Conservation (phyloP, 2,888 invertebrate species). For the Plebejus melissa region DNA sequence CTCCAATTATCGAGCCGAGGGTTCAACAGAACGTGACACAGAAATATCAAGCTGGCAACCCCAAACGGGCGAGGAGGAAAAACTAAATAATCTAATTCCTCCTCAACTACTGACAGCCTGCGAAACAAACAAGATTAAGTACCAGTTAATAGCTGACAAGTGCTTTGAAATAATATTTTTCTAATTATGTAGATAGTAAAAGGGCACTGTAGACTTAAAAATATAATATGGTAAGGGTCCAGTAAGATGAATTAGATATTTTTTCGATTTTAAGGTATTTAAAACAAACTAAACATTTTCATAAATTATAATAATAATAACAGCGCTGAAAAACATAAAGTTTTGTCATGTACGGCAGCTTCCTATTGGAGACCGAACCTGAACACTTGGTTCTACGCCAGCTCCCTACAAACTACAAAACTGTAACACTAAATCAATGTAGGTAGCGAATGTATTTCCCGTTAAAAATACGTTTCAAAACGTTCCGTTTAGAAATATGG, state of each 20-base stretch:
- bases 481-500: slow-evolving; percentile 15
- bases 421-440: slow-evolving; percentile 20
- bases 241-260: too few relatives aligned
- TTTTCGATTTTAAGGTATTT: too few relatives aligned
- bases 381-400: slow-evolving; percentile 1
- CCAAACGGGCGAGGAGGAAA: slow-evolving; percentile 13
- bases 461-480: slow-evolving; percentile 21
- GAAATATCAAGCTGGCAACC: slow-evolving; percentile 33
- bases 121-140: slow-evolving; percentile 4
- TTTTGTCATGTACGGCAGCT: not conserved
- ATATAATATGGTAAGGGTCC: not conserved
- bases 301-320: not conserved
- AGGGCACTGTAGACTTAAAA: too few relatives aligned
- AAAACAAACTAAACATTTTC: not conserved
- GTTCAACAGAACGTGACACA: slow-evolving; percentile 32
- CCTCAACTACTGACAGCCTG: slow-evolving; percentile 1
- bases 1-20: slow-evolving; percentile 30
- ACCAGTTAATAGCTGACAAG: not conserved
- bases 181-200: not conserved
- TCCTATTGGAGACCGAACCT: not conserved
- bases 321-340: not conserved
- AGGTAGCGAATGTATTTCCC: slow-evolving; percentile 3
- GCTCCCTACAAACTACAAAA: slow-evolving; percentile 15
- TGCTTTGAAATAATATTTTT: not conserved
- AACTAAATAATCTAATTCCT: slow-evolving; percentile 26